Evolutionary conservation across 2,113 vertebrate species (phyloP), one percentile per base, ranked within the genome.

Genomic region (Aphelocoma coerulescens): DNA sequence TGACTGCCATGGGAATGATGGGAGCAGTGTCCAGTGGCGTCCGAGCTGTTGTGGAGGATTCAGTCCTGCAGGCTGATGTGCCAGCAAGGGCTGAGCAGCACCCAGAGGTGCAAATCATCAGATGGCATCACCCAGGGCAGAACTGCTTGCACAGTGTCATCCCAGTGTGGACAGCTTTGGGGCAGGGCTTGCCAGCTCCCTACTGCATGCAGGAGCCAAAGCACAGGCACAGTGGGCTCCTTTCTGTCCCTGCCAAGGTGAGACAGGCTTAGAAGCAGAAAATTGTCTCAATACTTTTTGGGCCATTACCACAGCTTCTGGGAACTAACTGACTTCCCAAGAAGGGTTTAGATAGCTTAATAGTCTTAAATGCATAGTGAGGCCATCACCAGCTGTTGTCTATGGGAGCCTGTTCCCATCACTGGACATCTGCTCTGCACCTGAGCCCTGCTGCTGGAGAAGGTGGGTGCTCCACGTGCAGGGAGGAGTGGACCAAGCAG

Each of bases 61-160:
- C 1, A 1, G 15, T n/a, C 26, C 3, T 12, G 16, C 41, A 77
- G 59, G n/a, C 4, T 0, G 0, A 5, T 15, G 33, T n/a, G 55
- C 19, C 55, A 51, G 41, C 54, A 73, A 65, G 61, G 37, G 17
- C 49, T 35, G 52, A 58, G 74, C 58, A 76, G 68, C 44, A 49
- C 44, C 35, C 8, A 35, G 54, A 44, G 49, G 7, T 73, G 28
- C 28, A 68, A 37, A 80, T 44, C 30, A 65, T 28, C 55, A 46
- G 16, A 22, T 33, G 7, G 11, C 28, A 68, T 51, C 1, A 0
- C 1, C 20, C 88, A 68, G n/a, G 27, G 39, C 26, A 85, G n/a
- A 77, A 22, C 16, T 57, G 66, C 33, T 43, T 48, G 39, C 14
- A 57, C 1, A 1, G 21, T 35, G 51, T 21, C 78, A 66, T 14